phyloP scores from a whole-genome alignment of 2,113 vertebrate genomes.

The Turnix velox region DNA sequence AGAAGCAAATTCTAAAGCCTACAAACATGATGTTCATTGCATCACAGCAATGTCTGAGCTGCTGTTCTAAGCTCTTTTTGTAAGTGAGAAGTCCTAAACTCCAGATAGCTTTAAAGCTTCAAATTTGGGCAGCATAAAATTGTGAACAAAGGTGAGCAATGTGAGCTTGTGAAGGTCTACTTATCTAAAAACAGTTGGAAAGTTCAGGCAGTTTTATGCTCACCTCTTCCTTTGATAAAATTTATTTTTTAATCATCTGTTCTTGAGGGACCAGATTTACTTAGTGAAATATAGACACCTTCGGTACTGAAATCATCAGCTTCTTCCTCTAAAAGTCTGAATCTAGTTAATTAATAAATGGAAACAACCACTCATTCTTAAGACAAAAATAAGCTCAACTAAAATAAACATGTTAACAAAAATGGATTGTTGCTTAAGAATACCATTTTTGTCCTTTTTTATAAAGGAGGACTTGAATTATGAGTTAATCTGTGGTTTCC shows the following conservation, averaged over 20 bases:
- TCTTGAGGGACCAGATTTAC: neutral
- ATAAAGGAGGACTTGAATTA: neutral
- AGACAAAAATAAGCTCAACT: neutral
- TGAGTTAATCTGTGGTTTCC: neutral
- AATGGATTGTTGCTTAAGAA: neutral
- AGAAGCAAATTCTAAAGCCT: too few species aligned
- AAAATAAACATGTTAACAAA: neutral
- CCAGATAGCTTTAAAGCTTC: neutral
- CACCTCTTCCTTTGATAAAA: neutral
- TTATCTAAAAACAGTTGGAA: neutral
- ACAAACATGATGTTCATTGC: neutral
- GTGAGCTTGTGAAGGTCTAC: neutral
- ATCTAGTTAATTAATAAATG: neutral
- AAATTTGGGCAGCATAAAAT: neutral
- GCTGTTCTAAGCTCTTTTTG: neutral
- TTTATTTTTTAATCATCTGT: neutral
- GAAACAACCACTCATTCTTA: neutral
- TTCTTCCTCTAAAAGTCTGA: neutral
- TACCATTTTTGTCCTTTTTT: neutral
- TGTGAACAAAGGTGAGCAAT: neutral
- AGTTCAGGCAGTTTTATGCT: neutral
- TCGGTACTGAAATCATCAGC: neutral
- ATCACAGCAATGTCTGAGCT: neutral
- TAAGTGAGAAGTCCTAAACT: neutral
- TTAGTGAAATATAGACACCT: neutral